Evolutionary conservation across 92 coral and sea anemone genomes (phyloP), one percentile per base, ranked within the genome.

Genomic region (Porites rus): DNA sequence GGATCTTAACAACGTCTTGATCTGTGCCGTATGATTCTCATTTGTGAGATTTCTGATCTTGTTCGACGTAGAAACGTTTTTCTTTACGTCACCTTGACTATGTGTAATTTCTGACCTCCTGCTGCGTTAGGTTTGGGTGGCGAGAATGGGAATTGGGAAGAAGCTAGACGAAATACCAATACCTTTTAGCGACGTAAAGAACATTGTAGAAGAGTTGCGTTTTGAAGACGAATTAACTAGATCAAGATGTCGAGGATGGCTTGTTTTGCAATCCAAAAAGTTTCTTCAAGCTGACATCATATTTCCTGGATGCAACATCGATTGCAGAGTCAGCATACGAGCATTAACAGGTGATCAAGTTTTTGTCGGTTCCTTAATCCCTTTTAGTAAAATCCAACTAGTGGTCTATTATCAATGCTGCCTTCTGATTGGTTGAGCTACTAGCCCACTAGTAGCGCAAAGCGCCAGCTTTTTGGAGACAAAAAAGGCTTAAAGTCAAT

Each of bases 201-300:
- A 84, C 65, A 20, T 84, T 58, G 82, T 84, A 8, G 88, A 84
- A 52, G 82, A 84, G 28, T 24, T 84, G 77, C 56, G 68, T 51
- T 84, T 84, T 67, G 81, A 76, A 21, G 88, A 84, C 19, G 88
- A 64, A 38, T 19, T 65, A 31, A 84, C 88, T 10, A 51, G 78
- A 59, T 51, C 62, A 20, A 74, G 88, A 65, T 84, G 88, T 51
- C 80, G 82, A 13, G 88, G 81, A 4, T 84, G 88, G 88, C 65
- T 84, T 10, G 80, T 65, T 75, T 74, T 74, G 58, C 75, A 74
- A 74, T 84, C 88, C 64, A 66, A 65, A 66, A 75, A 65, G 18
- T 64, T 65, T 25, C 75, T 75, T 56, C 74, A 63, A 14, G 82
- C 75, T 18, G 64, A 84, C 43, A 65, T 84, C 61, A 54, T 76